Base-by-base conservation (phyloP, 2,888 invertebrate genomes). In the Chamaedrilus cognettii region DNA sequence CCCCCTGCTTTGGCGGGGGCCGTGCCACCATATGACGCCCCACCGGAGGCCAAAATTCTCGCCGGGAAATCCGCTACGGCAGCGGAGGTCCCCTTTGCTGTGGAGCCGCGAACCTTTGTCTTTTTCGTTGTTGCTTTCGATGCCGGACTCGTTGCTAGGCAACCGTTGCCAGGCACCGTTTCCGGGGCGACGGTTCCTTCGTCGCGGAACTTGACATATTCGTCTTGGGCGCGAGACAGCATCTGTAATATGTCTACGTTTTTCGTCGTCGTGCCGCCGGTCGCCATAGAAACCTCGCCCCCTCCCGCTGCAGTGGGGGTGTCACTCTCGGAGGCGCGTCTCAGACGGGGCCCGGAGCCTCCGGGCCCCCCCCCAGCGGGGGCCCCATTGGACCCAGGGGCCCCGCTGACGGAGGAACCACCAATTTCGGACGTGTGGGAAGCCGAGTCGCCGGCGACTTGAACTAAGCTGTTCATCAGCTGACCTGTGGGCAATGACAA, bases 201-300 rank as follows among this genome's bases (percentile, higher is more conserved):
- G 19, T 68, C 5, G 23, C 51, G 30, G 57, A 75, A 77, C 75
- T 81, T 89, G 81, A 92, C 91, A 81, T 90, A 93, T 80, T 93
- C 92, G 80, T 93, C 91, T 80, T 94, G 94, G 3, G 95, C 95
- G 84, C 91, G 92, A 65, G 90, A 91, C 70, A 95, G 85, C 91
- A 95, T 91, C 78, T 91, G 90, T 81, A 93, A 91, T 59, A 86
- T 85, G 74, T 85, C 85, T 34, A 84, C 83, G 51, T 71, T 69
- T 42, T 66, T 67, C 23, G 50, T 52, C 60, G 35, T 33, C 26
- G 66, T 33, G 7, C 30, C 32, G n/a, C 52, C 85, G 58, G 35
- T 32, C 23, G 66, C 55, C 5, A 31, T 32, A n/a, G 60, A 50
- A 19, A 15, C 51, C 42, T 31, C 56, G 28, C 55, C 63, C 19